Base-by-base conservation (phyloP, 2,113 vertebrate genomes). In the Raja brachyura region DNA sequence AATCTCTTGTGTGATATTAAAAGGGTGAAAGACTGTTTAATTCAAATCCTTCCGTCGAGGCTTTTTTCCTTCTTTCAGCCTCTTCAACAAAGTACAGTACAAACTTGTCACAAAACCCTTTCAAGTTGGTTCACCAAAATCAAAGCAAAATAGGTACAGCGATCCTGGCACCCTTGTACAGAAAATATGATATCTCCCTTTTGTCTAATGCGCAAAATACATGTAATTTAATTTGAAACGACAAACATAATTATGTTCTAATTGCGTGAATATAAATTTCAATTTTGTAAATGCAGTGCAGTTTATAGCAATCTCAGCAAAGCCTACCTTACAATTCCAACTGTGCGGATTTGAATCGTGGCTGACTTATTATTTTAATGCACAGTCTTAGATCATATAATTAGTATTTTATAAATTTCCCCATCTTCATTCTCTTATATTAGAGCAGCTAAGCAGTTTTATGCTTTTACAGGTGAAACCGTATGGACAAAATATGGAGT, bases 1-100 rank as follows among this genome's bases (percentile, higher is more conserved):
- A 96, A 97, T 97, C 96, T 95, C 96, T 97, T 97, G 97, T 97
- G 97, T 95, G 96, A 96, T 97, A 97, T 97, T 96, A 97, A 97
- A 97, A 96, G 96, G 96, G 96, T 96, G 97, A 97, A 97, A 96
- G 96, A 96, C 96, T 96, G 96, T 96, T 97, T 97, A 97, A 97
- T 97, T 98, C 97, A 96, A 96, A 97, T 96, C 96, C 96, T 96
- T 97, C 97, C 95, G 95, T 94, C 96, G 94, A 94, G 96, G 95
- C 96, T 97, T 96, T 92, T 73, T 96, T 88, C 74, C 97, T 5
- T 31, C 28, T 86, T 96, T 96, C 96, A 96, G 96, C 95, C 94
- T 95, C 95, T 95, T 97, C 97, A 96, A 96, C 96, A 97, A 95
- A 95, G 96, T 97, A 97, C 96, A 97, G 97, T 97, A 97, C 96